These are phyloP conservation scores for Macaca nemestrina DNA, from an alignment of 2,113 vertebrate genomes.

Conservation along the genomic window DNA sequence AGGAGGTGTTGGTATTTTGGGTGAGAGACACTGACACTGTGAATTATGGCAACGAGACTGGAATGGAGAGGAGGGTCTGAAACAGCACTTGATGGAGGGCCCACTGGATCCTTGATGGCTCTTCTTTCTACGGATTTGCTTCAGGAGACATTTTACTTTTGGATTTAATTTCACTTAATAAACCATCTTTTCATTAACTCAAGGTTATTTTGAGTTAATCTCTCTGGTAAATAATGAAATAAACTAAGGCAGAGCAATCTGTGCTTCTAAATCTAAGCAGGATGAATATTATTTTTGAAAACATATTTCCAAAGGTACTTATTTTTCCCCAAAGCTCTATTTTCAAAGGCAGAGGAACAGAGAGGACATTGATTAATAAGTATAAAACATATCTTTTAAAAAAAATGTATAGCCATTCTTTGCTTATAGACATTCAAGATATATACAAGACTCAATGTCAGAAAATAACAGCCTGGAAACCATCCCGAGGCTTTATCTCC, in stretches of 20 bases:
- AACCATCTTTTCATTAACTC: not conserved
- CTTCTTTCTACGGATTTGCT: not conserved
- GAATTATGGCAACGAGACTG: not conserved
- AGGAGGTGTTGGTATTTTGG: not conserved
- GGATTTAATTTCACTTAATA: not conserved
- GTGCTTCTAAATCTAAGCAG: not conserved
- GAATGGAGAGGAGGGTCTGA: not conserved
- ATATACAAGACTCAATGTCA: not conserved
- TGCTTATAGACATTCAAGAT: not conserved
- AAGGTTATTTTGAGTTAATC: slow-evolving; percentile 9
- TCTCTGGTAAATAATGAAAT: not conserved
- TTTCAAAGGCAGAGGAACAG: slow-evolving; percentile 16
- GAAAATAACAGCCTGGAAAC: slow-evolving; percentile 21
- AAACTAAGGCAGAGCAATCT: not conserved
- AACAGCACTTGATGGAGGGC: not conserved
- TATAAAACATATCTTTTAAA: not conserved
- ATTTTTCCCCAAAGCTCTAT: not conserved
- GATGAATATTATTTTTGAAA: not conserved
- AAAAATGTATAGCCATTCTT: not conserved
- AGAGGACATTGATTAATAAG: not conserved
- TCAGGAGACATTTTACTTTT: not conserved
- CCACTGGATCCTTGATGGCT: not conserved
- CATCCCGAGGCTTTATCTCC: not conserved
- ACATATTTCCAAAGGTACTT: not conserved
- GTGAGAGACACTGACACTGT: not conserved